phyloP scores from a whole-genome alignment of 2,113 vertebrate genomes.

The Phocoena phocoena region DNA sequence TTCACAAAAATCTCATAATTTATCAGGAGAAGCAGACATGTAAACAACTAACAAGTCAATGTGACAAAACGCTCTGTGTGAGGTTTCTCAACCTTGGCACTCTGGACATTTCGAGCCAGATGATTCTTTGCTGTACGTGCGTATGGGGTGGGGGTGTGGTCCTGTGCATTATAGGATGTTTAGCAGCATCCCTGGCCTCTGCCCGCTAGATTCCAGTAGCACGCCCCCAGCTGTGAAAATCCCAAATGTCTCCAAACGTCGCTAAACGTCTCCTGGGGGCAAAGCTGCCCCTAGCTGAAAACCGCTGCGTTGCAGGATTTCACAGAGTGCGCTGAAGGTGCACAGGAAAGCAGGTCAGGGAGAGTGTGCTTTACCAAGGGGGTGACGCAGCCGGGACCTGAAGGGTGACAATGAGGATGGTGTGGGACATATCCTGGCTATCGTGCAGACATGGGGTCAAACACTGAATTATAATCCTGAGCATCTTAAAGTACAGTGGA shows the following conservation, averaged over 20 bases:
- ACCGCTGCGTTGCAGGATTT: not conserved
- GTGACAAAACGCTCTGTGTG: not conserved
- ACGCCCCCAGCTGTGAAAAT: not conserved
- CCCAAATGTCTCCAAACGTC: not conserved
- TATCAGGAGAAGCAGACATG: not conserved
- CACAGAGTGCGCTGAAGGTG: not conserved
- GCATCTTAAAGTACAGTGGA: not conserved
- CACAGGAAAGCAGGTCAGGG: not conserved
- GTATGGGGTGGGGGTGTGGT: rapidly evolving
- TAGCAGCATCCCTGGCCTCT: not conserved
- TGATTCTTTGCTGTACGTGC: not conserved
- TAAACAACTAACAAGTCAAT: not conserved
- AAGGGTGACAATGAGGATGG: not conserved
- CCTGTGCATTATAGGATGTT: not conserved
- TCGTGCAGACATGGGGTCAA: not conserved
- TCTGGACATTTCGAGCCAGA: not conserved
- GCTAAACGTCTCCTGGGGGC: not conserved
- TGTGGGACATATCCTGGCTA: not conserved
- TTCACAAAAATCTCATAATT: not conserved
- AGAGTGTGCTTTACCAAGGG: not conserved
- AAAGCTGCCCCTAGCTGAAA: not conserved
- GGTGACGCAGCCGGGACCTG: not conserved
- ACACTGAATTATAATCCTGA: not conserved
- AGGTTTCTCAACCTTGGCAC: not conserved
- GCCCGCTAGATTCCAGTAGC: not conserved